These are phyloP conservation scores for Tachina fera DNA, from an alignment of 2,888 invertebrate genomes.

Conservation along the genomic window DNA sequence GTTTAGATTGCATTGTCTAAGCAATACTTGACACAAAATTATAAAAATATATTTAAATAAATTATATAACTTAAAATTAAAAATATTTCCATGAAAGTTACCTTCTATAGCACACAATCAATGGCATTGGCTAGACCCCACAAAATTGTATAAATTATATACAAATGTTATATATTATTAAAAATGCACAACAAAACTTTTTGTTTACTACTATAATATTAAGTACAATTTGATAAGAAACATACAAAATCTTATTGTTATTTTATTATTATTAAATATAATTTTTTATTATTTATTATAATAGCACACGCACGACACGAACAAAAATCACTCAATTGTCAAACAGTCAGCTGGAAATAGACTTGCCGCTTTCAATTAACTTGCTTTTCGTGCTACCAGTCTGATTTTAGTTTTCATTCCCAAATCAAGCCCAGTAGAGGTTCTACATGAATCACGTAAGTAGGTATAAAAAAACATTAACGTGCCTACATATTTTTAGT, in stretches of 20 bases:
- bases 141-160: not conserved
- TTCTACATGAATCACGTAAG: too few species aligned
- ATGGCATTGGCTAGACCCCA: not conserved
- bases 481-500: too few species aligned
- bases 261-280: not conserved
- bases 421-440: too few species aligned
- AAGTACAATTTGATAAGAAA: conserved; percentile 6
- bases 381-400: not conserved
- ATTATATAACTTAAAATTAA: conserved; percentile 60
- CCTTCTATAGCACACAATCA: conserved; percentile 11
- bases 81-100: conserved; percentile 58
- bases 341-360: conserved; percentile 49
- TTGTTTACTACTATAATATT: conserved; percentile 12
- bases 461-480: too few species aligned
- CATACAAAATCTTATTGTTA: conserved; percentile 1
- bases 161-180: not conserved
- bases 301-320: conserved; percentile 38
- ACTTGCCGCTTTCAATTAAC: not conserved
- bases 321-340: conserved; percentile 33
- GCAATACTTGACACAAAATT: too few species aligned
- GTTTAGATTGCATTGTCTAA: too few species aligned
- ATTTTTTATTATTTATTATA: conserved; percentile 14
- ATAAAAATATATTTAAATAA: not conserved
- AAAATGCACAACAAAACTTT: conserved; percentile 8
- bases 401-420: not conserved